Conservation (phyloP, 2,113 vertebrate species). For the Microcebus ravelobensis region DNA sequence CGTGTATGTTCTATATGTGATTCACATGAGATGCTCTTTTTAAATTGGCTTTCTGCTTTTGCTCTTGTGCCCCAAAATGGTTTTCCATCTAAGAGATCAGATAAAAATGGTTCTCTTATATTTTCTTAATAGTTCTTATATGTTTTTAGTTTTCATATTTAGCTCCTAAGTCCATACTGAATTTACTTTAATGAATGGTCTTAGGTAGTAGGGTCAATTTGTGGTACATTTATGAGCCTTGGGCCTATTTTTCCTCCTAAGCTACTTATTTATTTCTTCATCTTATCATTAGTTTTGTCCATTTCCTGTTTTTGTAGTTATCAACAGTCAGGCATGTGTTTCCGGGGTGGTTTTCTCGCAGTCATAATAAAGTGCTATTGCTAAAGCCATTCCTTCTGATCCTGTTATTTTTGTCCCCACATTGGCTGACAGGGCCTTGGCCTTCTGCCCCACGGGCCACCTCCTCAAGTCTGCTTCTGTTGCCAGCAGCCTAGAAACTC, state of each 20-base stretch:
- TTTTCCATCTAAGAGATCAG: neutral
- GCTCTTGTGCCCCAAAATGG: neutral
- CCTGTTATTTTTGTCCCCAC: neutral
- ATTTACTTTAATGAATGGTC: neutral
- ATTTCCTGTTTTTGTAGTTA: neutral
- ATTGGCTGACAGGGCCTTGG: neutral
- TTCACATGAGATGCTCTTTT: neutral
- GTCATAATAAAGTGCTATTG: neutral
- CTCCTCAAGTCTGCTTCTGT: neutral
- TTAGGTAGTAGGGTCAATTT: neutral
- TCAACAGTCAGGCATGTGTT: neutral
- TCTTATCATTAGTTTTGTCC: neutral
- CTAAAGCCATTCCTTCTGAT: neutral
- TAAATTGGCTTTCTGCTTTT: neutral
- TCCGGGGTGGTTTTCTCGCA: neutral
- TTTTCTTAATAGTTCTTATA: neutral
- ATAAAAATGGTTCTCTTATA: neutral
- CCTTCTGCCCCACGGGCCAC: neutral
- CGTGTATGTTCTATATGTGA: neutral
- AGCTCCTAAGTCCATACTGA: neutral
- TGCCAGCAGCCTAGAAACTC: neutral
- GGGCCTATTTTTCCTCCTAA: neutral
- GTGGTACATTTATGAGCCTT: neutral
- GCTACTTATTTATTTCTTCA: neutral
- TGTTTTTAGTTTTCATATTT: slow-evolving; percentile 15